Percentiles rank a stretch among this genome's conserved stretches.
phyloP scores from a whole-genome alignment of 92 coral and sea anemone species.

The Parazoanthus swiftii region DNA sequence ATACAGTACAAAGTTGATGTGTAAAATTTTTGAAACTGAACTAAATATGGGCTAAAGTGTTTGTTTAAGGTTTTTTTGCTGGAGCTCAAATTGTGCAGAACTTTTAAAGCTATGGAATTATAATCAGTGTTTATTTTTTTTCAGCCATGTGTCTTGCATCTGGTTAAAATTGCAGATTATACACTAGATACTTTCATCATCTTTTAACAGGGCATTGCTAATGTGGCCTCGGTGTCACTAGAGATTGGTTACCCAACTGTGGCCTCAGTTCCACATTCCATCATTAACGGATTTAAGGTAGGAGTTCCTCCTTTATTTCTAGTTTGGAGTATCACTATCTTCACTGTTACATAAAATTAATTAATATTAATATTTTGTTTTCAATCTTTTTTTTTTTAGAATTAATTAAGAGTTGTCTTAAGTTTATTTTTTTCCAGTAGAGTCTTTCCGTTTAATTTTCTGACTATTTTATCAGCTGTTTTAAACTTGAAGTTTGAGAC shows the following conservation, averaged over 20 bases:
- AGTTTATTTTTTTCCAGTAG: too few species aligned
- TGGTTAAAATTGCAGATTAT: not conserved
- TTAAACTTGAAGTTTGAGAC: too few species aligned
- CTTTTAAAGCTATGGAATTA: not conserved
- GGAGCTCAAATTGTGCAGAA: not conserved
- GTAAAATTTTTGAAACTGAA: not conserved
- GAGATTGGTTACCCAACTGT: conserved; percentile 97
- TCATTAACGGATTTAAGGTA: conserved; percentile 97
- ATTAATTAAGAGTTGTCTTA: too few species aligned
- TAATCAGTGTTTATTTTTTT: not conserved
- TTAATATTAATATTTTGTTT: too few species aligned
- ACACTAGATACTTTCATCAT: not conserved
- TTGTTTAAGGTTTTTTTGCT: not conserved
- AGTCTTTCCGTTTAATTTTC: too few species aligned
- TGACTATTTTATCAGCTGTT: too few species aligned
- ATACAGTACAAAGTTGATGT: too few species aligned
- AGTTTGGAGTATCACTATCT: not conserved
- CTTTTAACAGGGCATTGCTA: conserved; percentile 85
- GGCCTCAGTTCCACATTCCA: conserved; percentile 94
- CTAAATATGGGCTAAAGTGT: not conserved
- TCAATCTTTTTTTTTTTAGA: too few species aligned
- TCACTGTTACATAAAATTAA: not conserved
- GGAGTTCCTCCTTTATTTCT: not conserved
- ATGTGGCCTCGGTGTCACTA: conserved; percentile 89
- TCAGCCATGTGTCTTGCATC: not conserved